Base-by-base conservation (phyloP, 2,797 vertebrate genomes). In the Telmatherina bonti region DNA sequence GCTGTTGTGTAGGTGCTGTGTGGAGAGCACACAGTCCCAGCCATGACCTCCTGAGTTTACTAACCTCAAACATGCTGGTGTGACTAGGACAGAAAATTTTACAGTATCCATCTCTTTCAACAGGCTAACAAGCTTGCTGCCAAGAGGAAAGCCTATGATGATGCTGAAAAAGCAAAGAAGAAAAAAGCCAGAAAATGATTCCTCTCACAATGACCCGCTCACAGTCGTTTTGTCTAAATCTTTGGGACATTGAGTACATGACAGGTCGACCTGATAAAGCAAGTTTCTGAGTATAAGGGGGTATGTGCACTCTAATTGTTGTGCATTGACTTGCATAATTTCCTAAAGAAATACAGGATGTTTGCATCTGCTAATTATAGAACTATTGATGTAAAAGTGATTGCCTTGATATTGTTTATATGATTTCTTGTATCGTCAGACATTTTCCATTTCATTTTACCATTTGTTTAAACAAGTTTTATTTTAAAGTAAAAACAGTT, bases 91-190 rank as follows among this genome's bases (percentile, higher is more conserved):
- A 31, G 4, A 53, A 41, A 15, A 27, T 57, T 58, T 76, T 88
- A 88, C 78, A 72, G 1, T 12, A 45, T 73, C 72, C 43, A n/a
- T 72, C 26, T 70, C 26, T 53, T 72, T 59, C 78, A 29, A 35
- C 90, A 99, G 98, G 97, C 95, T 0, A 99, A 97, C 89, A 99
- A 98, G 79, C 94, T 99, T 0, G 90, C 96, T 0, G 94, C 95
- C 0, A 99, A 99, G 91, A 96, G 98, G 76, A 99, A 98, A 84
- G 96, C 96, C 45, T 93, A 97, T 0, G 97, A 99, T 0, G 94
- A 95, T 0, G 91, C 94, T 0, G 43, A 90, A 47, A 97, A 94
- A 79, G 74, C 92, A 1, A 93, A 95, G 85, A 96, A 97, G 91
- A 96, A 96, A 72, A 95, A 96, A 79, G 64, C 89, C 0, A 90